Evolutionary conservation across 2,113 vertebrate genomes (phyloP).

Genomic region (Talpa occidentalis): DNA sequence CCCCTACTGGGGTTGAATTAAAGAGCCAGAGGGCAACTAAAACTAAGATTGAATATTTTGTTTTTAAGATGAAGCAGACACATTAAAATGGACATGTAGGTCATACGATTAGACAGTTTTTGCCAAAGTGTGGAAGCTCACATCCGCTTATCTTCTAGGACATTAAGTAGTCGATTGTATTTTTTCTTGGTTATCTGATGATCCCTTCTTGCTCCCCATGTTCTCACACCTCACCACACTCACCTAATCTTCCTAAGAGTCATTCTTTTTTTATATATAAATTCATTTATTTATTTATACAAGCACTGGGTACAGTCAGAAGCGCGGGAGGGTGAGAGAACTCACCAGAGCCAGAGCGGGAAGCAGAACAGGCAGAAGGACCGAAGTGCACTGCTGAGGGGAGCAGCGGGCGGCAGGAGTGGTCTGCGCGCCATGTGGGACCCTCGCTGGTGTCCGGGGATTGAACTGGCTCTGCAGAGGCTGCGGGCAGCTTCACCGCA

Average conservation of each 20-base stretch:
- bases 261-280: too few relatives aligned
- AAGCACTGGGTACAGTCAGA: too few relatives aligned
- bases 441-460: too few relatives aligned
- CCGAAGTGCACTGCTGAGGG: too few relatives aligned
- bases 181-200: neutral
- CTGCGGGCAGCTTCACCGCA: too few relatives aligned
- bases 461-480: too few relatives aligned
- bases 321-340: too few relatives aligned
- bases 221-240: neutral
- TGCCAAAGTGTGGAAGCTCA: neutral
- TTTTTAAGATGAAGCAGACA: neutral
- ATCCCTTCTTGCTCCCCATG: neutral
- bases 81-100: neutral
- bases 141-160: neutral
- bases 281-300: too few relatives aligned
- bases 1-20: neutral
- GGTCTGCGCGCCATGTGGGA: too few relatives aligned
- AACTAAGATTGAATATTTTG: neutral
- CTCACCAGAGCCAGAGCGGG: too few relatives aligned
- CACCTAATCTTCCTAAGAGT: neutral
- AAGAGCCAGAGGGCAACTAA: neutral
- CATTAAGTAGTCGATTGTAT: neutral
- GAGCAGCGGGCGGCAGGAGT: too few relatives aligned
- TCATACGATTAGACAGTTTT: neutral
- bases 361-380: too few relatives aligned